phyloP scores from a whole-genome alignment of 2,797 vertebrate species.

The Scolopax rusticola region DNA sequence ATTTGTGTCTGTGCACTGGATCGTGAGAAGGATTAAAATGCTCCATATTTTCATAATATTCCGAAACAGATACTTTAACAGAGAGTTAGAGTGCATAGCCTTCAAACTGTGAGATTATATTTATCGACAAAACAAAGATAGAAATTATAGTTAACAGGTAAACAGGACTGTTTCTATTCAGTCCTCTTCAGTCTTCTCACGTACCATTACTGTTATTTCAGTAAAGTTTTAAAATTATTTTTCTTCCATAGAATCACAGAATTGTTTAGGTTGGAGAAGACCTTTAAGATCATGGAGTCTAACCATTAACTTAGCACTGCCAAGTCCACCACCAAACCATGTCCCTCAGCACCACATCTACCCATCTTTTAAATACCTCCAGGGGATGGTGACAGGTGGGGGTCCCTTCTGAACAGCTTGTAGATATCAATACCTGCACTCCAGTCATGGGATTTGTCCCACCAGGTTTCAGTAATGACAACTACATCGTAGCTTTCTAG shows the following conservation, averaged over 20 bases:
- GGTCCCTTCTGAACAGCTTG: not conserved
- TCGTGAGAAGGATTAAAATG: constrained; percentile 33
- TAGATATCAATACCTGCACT: not conserved
- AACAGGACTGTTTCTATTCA: not conserved
- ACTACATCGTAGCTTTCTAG: not conserved
- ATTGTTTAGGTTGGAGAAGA: not conserved
- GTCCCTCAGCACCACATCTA: not conserved
- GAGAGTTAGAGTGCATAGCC: not conserved
- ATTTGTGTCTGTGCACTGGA: not conserved
- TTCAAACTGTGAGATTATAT: not conserved
- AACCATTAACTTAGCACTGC: not conserved
- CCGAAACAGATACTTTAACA: not conserved
- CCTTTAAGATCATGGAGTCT: not conserved
- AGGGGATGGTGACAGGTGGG: not conserved
- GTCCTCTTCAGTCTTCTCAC: not conserved
- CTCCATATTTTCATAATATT: constrained; percentile 53
- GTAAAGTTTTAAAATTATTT: not conserved
- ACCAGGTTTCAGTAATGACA: not conserved
- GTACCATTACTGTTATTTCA: not conserved
- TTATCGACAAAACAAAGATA: not conserved
- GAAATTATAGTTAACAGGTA: not conserved
- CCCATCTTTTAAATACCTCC: not conserved
- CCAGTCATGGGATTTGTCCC: not conserved
- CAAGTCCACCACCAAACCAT: not conserved
- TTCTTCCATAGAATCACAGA: not conserved